Evolutionary conservation across 1,140 invertebrate genomes (phyloP), one percentile per base, ranked within the genome.

Genomic region (Odontomachus brunneus): DNA sequence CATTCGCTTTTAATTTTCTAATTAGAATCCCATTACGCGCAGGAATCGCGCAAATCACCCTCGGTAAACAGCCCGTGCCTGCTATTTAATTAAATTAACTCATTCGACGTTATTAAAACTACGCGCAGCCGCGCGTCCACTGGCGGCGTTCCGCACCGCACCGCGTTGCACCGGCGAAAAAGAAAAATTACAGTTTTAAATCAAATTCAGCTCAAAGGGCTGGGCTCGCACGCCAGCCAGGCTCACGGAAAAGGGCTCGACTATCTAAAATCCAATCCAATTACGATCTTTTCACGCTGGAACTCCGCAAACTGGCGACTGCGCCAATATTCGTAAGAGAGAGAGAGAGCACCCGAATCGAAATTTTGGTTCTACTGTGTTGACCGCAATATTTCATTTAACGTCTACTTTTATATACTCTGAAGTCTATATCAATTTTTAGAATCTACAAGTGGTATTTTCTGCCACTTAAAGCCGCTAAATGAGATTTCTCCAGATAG

Each of bases 131-230:
- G 29, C 5, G 2, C 2, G 29, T 2, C 19, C 19, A 48, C 17
- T 44, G 3, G 14, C 1, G 59, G 29, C n/a, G n/a, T 33, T 33
- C 48, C 14, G 29, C 14, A 29, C 17, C 38, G 22, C n/a, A 26
- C 4, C 15, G 5, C 17, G 9, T 44, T 44, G 38, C 4, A 4
- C 38, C 22, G n/a, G n/a, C 12, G 53, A 11, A 59, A 55, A 67
- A 78, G 9, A 59, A 55, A 67, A 78, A 29, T 22, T 17, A 19
- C 12, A 26, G 7, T 14, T 59, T 57, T 44, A 19, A 71, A 59
- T 75, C n/a, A 19, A 48, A 59, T 69, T 38, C 72, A 51, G 66
- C 33, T 33, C 49, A 51, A 84, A 62, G 14, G 44, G 15, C 69
- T 63, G 53, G 2, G 15, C 53, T 22, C 2, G 11, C 53, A 1